Evolutionary conservation across 2,888 invertebrate genomes (phyloP), one percentile per base, ranked within the genome.

Genomic region (Drosophila anomelani): DNA sequence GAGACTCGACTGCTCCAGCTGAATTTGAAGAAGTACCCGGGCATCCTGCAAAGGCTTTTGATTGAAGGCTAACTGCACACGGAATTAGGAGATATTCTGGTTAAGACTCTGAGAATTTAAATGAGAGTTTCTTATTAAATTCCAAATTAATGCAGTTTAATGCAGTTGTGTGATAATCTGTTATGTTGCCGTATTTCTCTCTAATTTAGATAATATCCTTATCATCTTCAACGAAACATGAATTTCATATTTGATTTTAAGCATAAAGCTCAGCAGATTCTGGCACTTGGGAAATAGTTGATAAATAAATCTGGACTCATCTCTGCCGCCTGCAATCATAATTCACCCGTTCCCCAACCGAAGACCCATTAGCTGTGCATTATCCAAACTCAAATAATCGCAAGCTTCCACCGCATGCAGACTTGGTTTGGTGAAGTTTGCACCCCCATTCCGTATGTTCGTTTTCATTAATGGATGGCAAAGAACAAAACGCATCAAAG

Each of bases 401-500:
- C 49, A 53, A 58, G 36, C n/a, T 26, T 58, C 10, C 13, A 13
- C 57, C 13, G 17, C 13, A 36, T 17, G 23, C 9, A 8, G 34
- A 26, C 43, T 29, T 32, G 17, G n/a, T n/a, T n/a, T n/a, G 47
- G 34, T 12, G 15, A 26, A 17, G 17, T 20, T 17, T 9, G n/a
- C 29, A 20, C 12, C 34, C n/a, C 46, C 39, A 26, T 32, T 46
- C 43, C 53, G n/a, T 39, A 29, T 32, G 63, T 17, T 34, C 39
- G 46, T n/a, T 41, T 55, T 68, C 64, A 68, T 75, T 68, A 80
- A 79, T 80, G 71, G 56, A 23, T 60, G 43, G 47, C 53, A 20
- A n/a, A n/a, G 51, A 56, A 47, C 39, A 36, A 44, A 66, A 49
- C 26, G 55, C 60, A 64, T 70, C 26, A 36, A 44, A 43, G 54